Base-by-base conservation (phyloP, 2,888 invertebrate species). In the Papilio protenor region DNA sequence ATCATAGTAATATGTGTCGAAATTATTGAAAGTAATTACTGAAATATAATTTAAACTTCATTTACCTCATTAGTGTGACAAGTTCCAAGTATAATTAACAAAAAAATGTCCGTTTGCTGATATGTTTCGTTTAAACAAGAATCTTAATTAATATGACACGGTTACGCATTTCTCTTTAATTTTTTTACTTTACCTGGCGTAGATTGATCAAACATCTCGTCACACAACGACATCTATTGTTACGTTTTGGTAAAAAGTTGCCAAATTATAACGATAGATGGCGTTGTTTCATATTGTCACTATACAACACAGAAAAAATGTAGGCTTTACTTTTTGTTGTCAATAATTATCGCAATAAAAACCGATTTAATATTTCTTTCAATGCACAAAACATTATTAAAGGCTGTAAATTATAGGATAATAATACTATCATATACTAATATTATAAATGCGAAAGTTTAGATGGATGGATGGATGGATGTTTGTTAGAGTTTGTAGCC, bases 141-240 rank as follows among this genome's bases (percentile, higher is more conserved):
- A 64, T 18, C 18, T 64, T 61, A 61, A 61, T 61, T 61, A 27
- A 61, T 61, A 40, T 64, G 64, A 64, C 64, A 64, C 64, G 64
- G 64, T 64, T 64, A 18, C 64, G 18, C 64, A 64, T 64, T 33
- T 64, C 33, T 64, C 64, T 12, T 40, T 40, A 23, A 23, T 27
- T 27, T 33, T 33, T 61, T 11, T 59, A 23, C 16, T 3, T 59
- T 59, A 61, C 61, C 64, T 40, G 40, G 8, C 64, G 57, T 21
- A 64, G 2, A 11, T 40, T 61, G n/a, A 64, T 18, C 57, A 21
- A 57, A 12, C 5, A 64, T 6, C 12, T 33, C 1, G 61, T 16
- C 2, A 12, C 6, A 6, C 27, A 64, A 33, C 64, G 64, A 33
- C 64, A 64, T 64, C 40, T 40, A 40, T 64, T 40, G 18, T 18